These are phyloP conservation scores for Chelon labrosus DNA, from an alignment of 2,797 vertebrate genomes.

Conservation along the genomic window DNA sequence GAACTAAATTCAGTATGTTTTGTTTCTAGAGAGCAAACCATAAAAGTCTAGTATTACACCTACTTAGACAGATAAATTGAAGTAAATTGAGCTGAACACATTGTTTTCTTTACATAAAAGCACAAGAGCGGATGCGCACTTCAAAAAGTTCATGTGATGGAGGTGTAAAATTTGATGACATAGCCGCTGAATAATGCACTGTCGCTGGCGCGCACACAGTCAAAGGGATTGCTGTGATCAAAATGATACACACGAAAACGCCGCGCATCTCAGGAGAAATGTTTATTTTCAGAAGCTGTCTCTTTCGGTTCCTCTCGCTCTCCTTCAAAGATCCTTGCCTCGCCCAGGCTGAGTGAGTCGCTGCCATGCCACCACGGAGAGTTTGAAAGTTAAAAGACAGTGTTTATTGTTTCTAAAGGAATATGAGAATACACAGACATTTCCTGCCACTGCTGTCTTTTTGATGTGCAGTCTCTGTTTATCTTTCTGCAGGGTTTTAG, in stretches of 20 bases:
- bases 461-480: constrained; percentile 78
- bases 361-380: constrained; percentile 67
- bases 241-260: constrained; percentile 68
- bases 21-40: constrained; percentile 21
- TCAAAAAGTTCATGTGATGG: constrained; percentile 23
- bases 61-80: constrained; percentile 36
- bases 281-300: constrained; percentile 76
- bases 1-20: constrained; percentile 21
- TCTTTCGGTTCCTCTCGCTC: constrained; percentile 65
- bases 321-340: constrained; percentile 74
- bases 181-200: constrained; percentile 43
- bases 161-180: constrained; percentile 44
- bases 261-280: constrained; percentile 67
- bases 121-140: constrained; percentile 6
- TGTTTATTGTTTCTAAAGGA: constrained; percentile 82
- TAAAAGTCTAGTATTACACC: constrained; percentile 28
- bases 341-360: constrained; percentile 59
- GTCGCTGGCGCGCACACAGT: constrained; percentile 16
- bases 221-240: constrained; percentile 67
- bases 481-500: constrained; percentile 71
- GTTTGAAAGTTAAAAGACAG: constrained; percentile 76
- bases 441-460: constrained; percentile 69
- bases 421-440: constrained; percentile 69
- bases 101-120: constrained; percentile 41
- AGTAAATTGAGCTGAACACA: constrained; percentile 35